Conservation (phyloP, 2,797 vertebrate species). For the Platalea minor region DNA sequence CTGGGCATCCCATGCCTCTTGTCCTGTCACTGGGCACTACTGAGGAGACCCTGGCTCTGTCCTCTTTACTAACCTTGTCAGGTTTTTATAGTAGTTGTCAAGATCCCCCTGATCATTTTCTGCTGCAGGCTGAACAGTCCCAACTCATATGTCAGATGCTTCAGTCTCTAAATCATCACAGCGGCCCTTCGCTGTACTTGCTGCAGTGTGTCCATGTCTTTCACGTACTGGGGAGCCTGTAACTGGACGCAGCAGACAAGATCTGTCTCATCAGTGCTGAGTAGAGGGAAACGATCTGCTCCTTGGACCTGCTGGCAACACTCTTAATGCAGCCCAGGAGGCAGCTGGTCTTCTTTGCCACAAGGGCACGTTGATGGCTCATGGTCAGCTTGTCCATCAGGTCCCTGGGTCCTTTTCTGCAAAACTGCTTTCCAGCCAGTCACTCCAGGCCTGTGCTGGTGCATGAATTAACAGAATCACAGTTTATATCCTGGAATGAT, state of each 20-base stretch:
- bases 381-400: not conserved
- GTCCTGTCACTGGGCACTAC: not conserved
- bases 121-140: not conserved
- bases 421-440: not conserved
- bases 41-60: not conserved
- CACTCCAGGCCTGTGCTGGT: not conserved
- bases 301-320: not conserved
- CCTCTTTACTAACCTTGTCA: not conserved
- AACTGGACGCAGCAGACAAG: not conserved
- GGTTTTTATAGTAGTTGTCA: not conserved
- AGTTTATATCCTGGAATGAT: not conserved
- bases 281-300: not conserved
- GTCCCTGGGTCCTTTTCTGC: not conserved
- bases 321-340: not conserved
- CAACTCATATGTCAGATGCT: not conserved
- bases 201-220: not conserved
- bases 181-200: not conserved
- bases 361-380: not conserved
- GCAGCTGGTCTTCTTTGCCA: not conserved
- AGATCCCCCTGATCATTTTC: not conserved
- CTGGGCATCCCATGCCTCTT: not conserved
- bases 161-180: not conserved
- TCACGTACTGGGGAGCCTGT: not conserved
- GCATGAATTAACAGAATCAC: not conserved
- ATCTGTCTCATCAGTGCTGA: not conserved